Base-by-base conservation (phyloP, 2,888 invertebrate genomes). In the Hermaeophaga mercurialis region DNA sequence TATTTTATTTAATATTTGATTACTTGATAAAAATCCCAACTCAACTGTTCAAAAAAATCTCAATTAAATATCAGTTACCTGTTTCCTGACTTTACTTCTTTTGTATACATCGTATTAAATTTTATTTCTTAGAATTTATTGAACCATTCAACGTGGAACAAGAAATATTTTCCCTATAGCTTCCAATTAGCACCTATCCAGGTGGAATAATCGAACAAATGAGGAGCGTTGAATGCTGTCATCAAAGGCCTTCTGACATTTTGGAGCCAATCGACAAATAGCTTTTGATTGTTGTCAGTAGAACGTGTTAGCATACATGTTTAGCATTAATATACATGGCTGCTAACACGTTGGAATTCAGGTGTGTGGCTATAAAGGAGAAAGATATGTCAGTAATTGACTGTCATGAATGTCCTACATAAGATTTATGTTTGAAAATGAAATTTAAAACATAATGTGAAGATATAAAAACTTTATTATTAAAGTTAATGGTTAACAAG, bases 201-300 rank as follows among this genome's bases (percentile, higher is more conserved):
- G 28, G 28, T 28, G 33, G 11, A 14, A 33, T 33, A 33, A 33
- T 14, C 33, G 12, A 12, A 28, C 31, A 28, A 15, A 5, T 44
- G 17, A 31, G 28, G 44, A 18, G 7, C 26, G 17, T 24, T 38
- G 15, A 36, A 24, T n/a, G 26, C 12, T 48, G 26, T 36, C 38
- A n/a, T 14, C 9, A 12, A 38, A 48, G 36, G 47, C 36, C 11
- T 48, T 34, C 46, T 9, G 46, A 45, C 47, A 41, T 46, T 39
- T 47, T 28, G 8, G 36, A 44, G 46, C 48, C 45, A 26, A 53
- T 53, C 45, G 41, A 46, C 53, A 48, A 59, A 56, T 56, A 48
- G 44, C 53, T 43, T 45, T 26, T 53, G 56, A 56, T 59, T 53
- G 55, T 58, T 48, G 14, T n/a, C n/a, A n/a, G 38, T 14, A 33